These are phyloP conservation scores for Eleginops maclovinus DNA, from an alignment of 2,113 vertebrate species.

Conservation along the genomic window DNA sequence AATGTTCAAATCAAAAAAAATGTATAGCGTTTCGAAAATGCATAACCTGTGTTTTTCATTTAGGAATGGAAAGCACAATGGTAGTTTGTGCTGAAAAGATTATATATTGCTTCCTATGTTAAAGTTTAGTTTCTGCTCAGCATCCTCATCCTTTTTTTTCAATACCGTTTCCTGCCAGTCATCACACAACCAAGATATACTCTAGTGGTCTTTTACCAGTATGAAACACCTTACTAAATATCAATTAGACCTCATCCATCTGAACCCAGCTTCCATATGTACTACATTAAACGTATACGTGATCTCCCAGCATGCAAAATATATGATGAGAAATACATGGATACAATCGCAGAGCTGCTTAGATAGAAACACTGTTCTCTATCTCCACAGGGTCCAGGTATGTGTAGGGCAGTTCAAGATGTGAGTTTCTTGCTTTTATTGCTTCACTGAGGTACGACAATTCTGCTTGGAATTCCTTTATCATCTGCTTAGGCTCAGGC, in stretches of 20 bases:
- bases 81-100: too few species aligned
- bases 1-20: not conserved
- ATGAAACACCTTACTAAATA: not conserved
- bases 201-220: not conserved
- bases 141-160: not conserved
- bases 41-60: too few species aligned
- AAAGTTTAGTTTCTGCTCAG: not conserved
- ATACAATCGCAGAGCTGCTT: not conserved
- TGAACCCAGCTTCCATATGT: not conserved
- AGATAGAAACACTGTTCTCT: slow-evolving; percentile 66
- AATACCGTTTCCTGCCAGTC: not conserved
- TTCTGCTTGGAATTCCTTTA: slow-evolving; percentile 56
- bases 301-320: not conserved
- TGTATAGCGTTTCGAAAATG: too few species aligned
- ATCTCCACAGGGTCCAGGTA: slow-evolving; percentile 60
- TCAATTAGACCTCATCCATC: not conserved
- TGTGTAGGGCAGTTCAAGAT: slow-evolving; percentile 60
- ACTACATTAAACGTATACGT: not conserved
- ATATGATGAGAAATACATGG: not conserved
- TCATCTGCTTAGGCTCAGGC: slow-evolving; percentile 36
- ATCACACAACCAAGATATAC: not conserved
- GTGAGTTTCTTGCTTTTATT: slow-evolving; percentile 57
- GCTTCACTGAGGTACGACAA: slow-evolving; percentile 48
- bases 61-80: too few species aligned
- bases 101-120: not conserved